These are phyloP conservation scores for Phyllotreta striolata DNA, from an alignment of 2,888 invertebrate genomes.

Conservation along the genomic window DNA sequence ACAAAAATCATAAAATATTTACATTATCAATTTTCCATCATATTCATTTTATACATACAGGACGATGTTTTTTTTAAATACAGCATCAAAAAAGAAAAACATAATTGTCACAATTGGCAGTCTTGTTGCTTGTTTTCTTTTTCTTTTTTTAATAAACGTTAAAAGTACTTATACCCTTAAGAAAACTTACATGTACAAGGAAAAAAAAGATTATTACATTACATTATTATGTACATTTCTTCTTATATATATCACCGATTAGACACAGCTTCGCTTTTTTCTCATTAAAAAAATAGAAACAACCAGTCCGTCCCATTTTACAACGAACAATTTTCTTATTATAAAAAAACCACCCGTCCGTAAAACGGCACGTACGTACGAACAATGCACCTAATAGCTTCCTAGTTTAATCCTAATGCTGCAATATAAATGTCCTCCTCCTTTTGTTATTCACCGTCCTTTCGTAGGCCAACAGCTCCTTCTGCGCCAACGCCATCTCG, in stretches of 20 bases:
- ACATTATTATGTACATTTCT: slow-evolving; percentile 46
- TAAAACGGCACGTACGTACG: background rate
- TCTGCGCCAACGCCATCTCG: slow-evolving; percentile 60
- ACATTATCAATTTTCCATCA: background rate
- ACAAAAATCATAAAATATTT: background rate
- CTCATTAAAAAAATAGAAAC: slow-evolving; percentile 26
- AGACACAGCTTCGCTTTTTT: slow-evolving; percentile 52
- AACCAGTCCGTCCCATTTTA: slow-evolving; percentile 8
- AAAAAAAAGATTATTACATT: slow-evolving; percentile 41
- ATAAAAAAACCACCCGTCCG: background rate
- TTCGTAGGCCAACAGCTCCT: slow-evolving; percentile 59
- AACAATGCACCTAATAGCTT: slow-evolving; percentile 23
- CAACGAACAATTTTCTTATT: slow-evolving; percentile 18
- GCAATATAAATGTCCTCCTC: slow-evolving; percentile 54
- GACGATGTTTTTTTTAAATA: slow-evolving; percentile 5
- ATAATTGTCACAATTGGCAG: slow-evolving; percentile 41
- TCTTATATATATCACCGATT: slow-evolving; percentile 50
- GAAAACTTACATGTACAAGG: slow-evolving; percentile 41
- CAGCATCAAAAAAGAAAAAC: slow-evolving; percentile 23
- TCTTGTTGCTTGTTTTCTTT: slow-evolving; percentile 38
- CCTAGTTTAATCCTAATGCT: slow-evolving; percentile 44
- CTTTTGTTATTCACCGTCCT: slow-evolving; percentile 55
- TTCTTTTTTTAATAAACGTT: slow-evolving; percentile 33
- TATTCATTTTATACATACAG: slow-evolving; percentile 7
- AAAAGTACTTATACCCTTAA: slow-evolving; percentile 34